A percentile compares a stretch with the other conserved stretches of the same genome.
These are phyloP conservation scores for Acanthosepion esculentum DNA, from an alignment of 2,888 invertebrate genomes.

Conservation along the genomic window DNA sequence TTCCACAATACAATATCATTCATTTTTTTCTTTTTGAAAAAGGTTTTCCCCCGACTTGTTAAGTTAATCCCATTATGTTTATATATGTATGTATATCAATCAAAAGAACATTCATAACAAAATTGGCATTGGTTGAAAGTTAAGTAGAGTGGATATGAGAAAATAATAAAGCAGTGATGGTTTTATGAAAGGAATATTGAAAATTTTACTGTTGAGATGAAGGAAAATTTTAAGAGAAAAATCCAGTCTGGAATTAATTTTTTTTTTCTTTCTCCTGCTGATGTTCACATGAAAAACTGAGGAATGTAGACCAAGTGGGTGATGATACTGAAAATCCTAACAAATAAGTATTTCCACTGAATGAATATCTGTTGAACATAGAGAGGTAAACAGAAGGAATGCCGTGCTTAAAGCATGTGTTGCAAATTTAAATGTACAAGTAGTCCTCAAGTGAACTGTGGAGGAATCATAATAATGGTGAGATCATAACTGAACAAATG, in stretches of 20 bases:
- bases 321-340: not conserved
- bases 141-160: not conserved
- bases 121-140: not conserved
- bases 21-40: not conserved
- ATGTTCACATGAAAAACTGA: not conserved
- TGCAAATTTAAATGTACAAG: not conserved
- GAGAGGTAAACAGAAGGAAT: slow-evolving; percentile 3
- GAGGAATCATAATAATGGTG: not conserved
- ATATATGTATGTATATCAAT: not conserved
- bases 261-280: not conserved
- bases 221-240: not conserved
- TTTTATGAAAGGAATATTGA: not conserved
- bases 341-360: not conserved
- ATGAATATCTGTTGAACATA: not conserved
- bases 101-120: not conserved
- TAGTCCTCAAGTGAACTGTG: not conserved
- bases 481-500: not conserved
- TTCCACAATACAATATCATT: not conserved
- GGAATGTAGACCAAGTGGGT: not conserved
- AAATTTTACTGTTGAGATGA: not conserved
- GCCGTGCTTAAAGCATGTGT: not conserved
- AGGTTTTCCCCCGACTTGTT: not conserved
- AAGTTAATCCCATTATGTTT: not conserved
- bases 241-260: not conserved
- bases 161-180: not conserved